A percentile compares a stretch with the other conserved stretches of the same genome.
These are phyloP conservation scores for Threskiornis aethiopicus DNA, from an alignment of 2,797 vertebrate species.

Conservation along the genomic window DNA sequence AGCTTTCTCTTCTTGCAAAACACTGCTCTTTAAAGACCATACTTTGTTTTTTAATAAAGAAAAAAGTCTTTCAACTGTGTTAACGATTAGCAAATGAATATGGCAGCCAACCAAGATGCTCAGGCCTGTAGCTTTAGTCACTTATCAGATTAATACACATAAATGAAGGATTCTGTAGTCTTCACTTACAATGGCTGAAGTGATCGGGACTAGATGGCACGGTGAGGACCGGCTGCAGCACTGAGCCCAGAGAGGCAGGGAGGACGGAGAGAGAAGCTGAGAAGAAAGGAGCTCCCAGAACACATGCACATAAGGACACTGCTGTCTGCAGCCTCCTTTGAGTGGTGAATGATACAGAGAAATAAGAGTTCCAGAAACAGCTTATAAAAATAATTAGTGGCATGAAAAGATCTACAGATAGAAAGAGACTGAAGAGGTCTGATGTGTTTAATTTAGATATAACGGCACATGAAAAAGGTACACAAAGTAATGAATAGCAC, in stretches of 20 bases:
- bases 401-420: constrained; percentile 41
- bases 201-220: neutral
- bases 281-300: constrained; percentile 5
- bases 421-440: constrained; percentile 25
- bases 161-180: neutral
- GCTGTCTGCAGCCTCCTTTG: neutral
- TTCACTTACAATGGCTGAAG: neutral
- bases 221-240: neutral
- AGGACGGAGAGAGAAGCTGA: neutral
- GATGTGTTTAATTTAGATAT: constrained; percentile 32
- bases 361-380: neutral
- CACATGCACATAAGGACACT: neutral
- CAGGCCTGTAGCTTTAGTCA: constrained; percentile 43
- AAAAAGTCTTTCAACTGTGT: constrained; percentile 53
- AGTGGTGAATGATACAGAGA: neutral
- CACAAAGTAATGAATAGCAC: constrained; percentile 30
- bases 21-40: constrained; percentile 29
- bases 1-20: constrained; percentile 61
- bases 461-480: constrained; percentile 7
- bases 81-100: constrained; percentile 45
- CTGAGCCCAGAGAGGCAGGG: neutral
- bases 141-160: constrained; percentile 14
- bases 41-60: constrained; percentile 45
- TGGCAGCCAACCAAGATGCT: constrained; percentile 35
- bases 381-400: constrained; percentile 33